phyloP scores from a whole-genome alignment of 2,797 vertebrate species.

The Tragelaphus eurycerus region DNA sequence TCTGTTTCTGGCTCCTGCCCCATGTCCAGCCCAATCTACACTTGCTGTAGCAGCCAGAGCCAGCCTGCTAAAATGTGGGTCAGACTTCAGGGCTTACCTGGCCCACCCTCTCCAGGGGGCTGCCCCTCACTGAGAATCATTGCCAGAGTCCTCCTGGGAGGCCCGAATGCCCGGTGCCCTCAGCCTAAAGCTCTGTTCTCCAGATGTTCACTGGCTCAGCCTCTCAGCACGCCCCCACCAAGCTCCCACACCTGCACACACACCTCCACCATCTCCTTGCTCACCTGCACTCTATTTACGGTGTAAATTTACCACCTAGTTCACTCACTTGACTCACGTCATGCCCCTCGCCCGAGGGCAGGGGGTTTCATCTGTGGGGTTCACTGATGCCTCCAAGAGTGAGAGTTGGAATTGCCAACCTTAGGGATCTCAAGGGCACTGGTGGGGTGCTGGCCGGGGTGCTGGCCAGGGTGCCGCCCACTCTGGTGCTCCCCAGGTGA shows the following conservation, averaged over 20 bases:
- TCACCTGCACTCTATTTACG: not conserved
- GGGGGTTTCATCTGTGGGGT: not conserved
- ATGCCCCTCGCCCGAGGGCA: not conserved
- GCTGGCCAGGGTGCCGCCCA: not conserved
- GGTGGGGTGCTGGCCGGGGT: not conserved
- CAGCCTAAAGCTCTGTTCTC: not conserved
- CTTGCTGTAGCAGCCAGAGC: not conserved
- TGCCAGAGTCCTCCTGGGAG: not conserved
- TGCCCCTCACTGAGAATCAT: not conserved
- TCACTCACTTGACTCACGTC: not conserved
- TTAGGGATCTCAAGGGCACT: not conserved
- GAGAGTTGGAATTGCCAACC: not conserved
- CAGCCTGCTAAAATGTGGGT: not conserved
- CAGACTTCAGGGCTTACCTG: not conserved
- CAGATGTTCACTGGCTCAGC: not conserved
- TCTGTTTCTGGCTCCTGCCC: not conserved
- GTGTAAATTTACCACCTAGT: not conserved
- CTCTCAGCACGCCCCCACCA: not conserved
- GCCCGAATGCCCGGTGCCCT: not conserved
- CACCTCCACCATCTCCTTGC: not conserved
- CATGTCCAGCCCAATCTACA: not conserved
- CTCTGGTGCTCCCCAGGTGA: slow-evolving; percentile 5
- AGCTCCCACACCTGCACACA: not conserved
- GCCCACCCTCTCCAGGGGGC: not conserved
- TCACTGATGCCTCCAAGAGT: not conserved